These are phyloP conservation scores for Noctua pronuba DNA, from an alignment of 2,888 invertebrate species.

Conservation along the genomic window DNA sequence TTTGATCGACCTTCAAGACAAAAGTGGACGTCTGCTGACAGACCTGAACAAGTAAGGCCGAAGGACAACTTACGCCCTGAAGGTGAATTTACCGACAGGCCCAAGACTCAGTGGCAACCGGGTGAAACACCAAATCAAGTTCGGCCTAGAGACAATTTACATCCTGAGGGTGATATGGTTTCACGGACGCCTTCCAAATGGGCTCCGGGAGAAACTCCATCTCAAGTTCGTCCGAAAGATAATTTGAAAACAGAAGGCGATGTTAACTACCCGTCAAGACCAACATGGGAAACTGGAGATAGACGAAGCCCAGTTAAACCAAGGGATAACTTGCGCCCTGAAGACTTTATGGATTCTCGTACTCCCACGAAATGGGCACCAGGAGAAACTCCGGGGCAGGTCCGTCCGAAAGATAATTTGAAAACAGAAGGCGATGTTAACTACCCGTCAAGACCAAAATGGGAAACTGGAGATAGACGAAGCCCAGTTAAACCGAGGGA, in stretches of 20 bases:
- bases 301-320: conserved; percentile 83
- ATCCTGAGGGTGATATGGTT: conserved; percentile 89
- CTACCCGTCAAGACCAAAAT: conserved; percentile 79
- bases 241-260: conserved; percentile 90
- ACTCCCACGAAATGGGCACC: conserved; percentile 85
- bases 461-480: conserved; percentile 83
- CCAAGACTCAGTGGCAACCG: conserved; percentile 76
- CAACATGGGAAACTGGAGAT: conserved; percentile 82
- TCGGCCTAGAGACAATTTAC: conserved; percentile 76
- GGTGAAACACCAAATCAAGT: conserved; percentile 83
- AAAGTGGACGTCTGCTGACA: conserved; percentile 81
- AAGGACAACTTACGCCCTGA: conserved; percentile 86
- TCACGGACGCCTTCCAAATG: conserved; percentile 83
- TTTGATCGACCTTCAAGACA: conserved; percentile 83
- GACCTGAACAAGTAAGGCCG: conserved; percentile 83
- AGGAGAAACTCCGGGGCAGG: conserved; percentile 85
- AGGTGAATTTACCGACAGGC: conserved; percentile 83
- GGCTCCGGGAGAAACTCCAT: conserved; percentile 86
- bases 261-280: conserved; percentile 82
- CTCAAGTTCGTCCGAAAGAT: conserved; percentile 82
- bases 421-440: conserved; percentile 89
- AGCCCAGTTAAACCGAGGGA: conserved; percentile 84
- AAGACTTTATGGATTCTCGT: conserved; percentile 89
- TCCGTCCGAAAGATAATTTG: conserved; percentile 85
- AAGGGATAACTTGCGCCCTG: conserved; percentile 87